Percentiles rank a stretch among this genome's conserved stretches.
Conservation (phyloP, 2,113 vertebrate genomes). For the Osmerus mordax region DNA sequence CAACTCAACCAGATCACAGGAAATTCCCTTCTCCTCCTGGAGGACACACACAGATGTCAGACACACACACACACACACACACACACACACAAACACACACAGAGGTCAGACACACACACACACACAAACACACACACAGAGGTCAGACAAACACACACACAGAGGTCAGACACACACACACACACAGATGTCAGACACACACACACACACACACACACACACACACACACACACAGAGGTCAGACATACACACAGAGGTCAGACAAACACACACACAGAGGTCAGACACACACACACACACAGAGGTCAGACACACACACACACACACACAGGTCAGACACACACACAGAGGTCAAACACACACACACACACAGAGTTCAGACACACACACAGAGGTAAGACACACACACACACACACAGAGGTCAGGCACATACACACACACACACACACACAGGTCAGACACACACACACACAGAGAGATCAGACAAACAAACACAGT, state of each 20-base stretch:
- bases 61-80: background rate
- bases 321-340: no score
- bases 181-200: no score
- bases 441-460: background rate
- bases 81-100: background rate
- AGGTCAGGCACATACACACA: background rate
- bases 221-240: background rate
- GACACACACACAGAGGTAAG: no score
- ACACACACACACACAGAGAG: no score
- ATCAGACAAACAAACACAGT: background rate
- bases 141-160: no score
- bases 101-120: background rate
- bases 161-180: no score
- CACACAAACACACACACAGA: background rate
- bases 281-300: no score
- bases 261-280: background rate
- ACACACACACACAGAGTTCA: no score
- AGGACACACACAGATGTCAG: conserved; percentile 37
- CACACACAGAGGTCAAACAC: no score
- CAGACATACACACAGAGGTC: background rate
- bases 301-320: background rate
- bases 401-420: no score
- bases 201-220: background rate
- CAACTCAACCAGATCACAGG: conserved; percentile 88
- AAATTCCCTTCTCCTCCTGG: conserved; percentile 94